These are phyloP conservation scores for Pangasianodon gigas DNA, from an alignment of 2,113 vertebrate species.

Conservation along the genomic window DNA sequence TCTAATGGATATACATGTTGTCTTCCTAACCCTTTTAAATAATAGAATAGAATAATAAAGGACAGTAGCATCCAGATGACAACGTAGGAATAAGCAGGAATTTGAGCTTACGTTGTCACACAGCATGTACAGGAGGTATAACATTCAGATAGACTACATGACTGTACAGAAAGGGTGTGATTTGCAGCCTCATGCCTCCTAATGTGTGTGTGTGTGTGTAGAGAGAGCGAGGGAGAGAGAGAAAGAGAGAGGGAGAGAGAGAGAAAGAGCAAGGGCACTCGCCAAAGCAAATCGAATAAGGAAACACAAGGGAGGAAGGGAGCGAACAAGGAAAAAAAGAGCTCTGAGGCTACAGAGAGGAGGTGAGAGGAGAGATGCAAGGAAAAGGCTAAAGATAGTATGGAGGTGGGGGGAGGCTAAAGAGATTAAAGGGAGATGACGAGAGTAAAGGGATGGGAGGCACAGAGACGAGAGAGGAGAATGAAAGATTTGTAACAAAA, in stretches of 20 bases:
- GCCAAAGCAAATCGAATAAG: conserved; percentile 27
- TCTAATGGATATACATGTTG: not conserved
- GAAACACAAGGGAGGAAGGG: conserved; percentile 23
- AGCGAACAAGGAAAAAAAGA: not conserved
- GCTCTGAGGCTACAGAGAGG: conserved; percentile 20
- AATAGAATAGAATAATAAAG: not conserved
- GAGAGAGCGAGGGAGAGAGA: not conserved
- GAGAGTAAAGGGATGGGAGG: not conserved
- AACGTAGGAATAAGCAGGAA: not conserved
- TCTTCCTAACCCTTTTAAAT: not conserved
- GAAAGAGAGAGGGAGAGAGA: not conserved
- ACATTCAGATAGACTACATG: not conserved
- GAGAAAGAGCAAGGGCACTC: not conserved
- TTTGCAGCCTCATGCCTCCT: not conserved
- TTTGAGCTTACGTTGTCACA: not conserved
- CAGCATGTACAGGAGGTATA: not conserved
- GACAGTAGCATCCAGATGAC: not conserved
- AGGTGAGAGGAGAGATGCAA: conserved; percentile 36
- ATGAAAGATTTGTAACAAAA: conserved; percentile 16
- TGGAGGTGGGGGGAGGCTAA: not conserved
- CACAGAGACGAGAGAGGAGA: not conserved
- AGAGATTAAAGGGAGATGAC: not conserved
- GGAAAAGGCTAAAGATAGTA: conserved; percentile 44
- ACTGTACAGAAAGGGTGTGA: not conserved
- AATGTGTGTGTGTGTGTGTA: not conserved